Evolutionary conservation across 92 coral and sea anemone genomes (phyloP).

Genomic region (Zoanthus sansibaricus): DNA sequence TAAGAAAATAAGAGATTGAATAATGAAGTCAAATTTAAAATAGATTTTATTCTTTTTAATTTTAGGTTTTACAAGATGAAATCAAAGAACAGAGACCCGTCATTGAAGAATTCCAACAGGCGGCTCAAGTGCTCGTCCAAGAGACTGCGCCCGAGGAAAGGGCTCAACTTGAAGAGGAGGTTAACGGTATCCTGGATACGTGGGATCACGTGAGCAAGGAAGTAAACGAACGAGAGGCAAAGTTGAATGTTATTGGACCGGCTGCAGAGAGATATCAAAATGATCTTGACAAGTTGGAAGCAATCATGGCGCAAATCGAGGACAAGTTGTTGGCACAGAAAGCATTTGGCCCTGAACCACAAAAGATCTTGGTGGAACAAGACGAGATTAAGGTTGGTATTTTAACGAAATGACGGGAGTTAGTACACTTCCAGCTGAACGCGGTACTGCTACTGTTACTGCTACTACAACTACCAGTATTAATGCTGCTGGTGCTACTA

Average conservation of each 20-base stretch:
- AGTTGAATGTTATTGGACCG: slow-evolving; percentile 48
- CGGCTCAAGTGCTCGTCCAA: slow-evolving; percentile 78
- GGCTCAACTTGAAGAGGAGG: slow-evolving; percentile 75
- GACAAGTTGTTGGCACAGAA: slow-evolving; percentile 72
- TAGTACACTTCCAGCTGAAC: background rate
- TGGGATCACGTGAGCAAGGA: slow-evolving; percentile 79
- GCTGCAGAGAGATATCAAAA: slow-evolving; percentile 79
- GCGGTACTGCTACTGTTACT: background rate
- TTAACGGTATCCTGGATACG: slow-evolving; percentile 51
- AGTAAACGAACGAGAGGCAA: slow-evolving; percentile 71
- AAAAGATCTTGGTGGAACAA: slow-evolving; percentile 69
- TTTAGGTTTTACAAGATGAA: slow-evolving; percentile 70
- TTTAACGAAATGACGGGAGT: too few relatives aligned
- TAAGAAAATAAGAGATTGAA: too few relatives aligned
- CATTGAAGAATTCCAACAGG: slow-evolving; percentile 82
- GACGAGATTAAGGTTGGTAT: slow-evolving; percentile 75
- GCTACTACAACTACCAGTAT: background rate
- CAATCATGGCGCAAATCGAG: slow-evolving; percentile 75
- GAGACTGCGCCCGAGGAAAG: slow-evolving; percentile 80
- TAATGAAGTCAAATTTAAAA: too few relatives aligned
- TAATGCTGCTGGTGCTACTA: background rate
- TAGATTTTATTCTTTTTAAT: too few relatives aligned
- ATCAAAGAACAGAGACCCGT: slow-evolving; percentile 75
- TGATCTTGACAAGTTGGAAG: slow-evolving; percentile 76
- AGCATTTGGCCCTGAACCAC: slow-evolving; percentile 91